Evolutionary conservation across 1,140 invertebrate genomes (phyloP).

Genomic region (Subanguina moxae): DNA sequence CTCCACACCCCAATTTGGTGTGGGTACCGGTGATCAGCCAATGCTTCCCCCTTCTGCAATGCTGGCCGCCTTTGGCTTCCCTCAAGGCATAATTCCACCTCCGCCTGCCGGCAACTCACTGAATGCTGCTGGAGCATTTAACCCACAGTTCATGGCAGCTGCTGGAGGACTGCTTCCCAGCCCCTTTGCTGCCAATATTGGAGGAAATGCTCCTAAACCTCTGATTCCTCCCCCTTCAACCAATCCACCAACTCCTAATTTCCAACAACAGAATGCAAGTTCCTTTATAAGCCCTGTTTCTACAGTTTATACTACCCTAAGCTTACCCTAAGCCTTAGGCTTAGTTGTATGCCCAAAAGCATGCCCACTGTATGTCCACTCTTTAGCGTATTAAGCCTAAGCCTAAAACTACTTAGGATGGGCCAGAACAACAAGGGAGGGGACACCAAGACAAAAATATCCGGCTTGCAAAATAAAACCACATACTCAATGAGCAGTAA

Average conservation of each 20-base stretch:
- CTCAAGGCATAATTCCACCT: neutral
- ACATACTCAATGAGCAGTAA: neutral
- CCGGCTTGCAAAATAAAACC: neutral
- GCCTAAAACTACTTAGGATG: too few species aligned
- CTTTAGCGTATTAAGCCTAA: too few species aligned
- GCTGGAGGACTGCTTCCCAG: neutral
- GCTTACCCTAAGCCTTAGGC: too few species aligned
- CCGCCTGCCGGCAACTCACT: neutral
- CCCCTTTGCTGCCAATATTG: neutral
- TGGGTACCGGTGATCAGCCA: neutral
- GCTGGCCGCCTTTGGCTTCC: neutral
- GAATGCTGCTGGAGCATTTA: neutral
- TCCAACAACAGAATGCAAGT: neutral
- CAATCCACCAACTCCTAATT: neutral
- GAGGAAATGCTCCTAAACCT: neutral
- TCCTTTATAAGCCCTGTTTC: too few species aligned
- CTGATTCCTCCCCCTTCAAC: neutral
- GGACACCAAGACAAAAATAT: neutral
- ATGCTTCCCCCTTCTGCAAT: neutral
- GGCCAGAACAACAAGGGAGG: too few species aligned
- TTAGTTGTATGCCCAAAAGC: too few species aligned
- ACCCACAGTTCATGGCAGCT: neutral
- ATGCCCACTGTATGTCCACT: too few species aligned
- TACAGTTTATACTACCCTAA: too few species aligned
- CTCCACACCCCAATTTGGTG: neutral